These are phyloP conservation scores for Diploptera punctata DNA, from an alignment of 2,888 invertebrate species.

Conservation along the genomic window DNA sequence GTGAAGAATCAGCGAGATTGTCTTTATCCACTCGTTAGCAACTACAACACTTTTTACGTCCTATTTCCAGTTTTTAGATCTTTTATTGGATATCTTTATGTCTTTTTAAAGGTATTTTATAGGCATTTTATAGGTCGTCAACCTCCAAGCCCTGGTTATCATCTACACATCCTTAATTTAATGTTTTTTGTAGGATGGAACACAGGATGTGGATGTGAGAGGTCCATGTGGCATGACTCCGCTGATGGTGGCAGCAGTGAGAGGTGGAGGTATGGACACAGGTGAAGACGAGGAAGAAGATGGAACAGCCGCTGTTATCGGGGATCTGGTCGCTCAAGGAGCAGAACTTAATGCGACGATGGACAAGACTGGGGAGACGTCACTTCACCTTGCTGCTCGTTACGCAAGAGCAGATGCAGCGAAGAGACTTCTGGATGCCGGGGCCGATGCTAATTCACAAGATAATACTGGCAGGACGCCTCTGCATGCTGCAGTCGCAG, in stretches of 20 bases:
- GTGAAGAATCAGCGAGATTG: too few relatives aligned
- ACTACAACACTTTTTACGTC: too few relatives aligned
- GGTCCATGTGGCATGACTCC: constrained; percentile 95
- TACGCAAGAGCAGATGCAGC: constrained; percentile 91
- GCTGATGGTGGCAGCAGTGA: constrained; percentile 91
- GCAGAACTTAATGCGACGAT: constrained; percentile 93
- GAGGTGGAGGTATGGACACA: constrained; percentile 80
- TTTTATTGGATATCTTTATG: too few relatives aligned
- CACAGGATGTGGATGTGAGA: constrained; percentile 78
- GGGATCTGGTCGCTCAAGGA: constrained; percentile 86
- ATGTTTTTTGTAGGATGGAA: constrained; percentile 60
- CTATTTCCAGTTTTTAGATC: too few relatives aligned
- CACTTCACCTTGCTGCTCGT: constrained; percentile 91
- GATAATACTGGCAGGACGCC: constrained; percentile 96
- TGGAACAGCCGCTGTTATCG: constrained; percentile 81
- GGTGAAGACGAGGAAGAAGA: constrained; percentile 83
- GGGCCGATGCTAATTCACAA: constrained; percentile 94
- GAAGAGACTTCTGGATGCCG: constrained; percentile 87
- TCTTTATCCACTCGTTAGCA: too few relatives aligned
- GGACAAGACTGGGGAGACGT: constrained; percentile 95
- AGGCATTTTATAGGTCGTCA: too few relatives aligned
- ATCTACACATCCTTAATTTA: too few relatives aligned
- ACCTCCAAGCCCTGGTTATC: too few relatives aligned
- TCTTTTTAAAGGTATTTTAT: too few relatives aligned
- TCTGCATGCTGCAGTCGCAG: constrained; percentile 93